Evolutionary conservation across 2,888 invertebrate species (phyloP), one percentile per base, ranked within the genome.

Genomic region (Lasioglossum pauxillum): DNA sequence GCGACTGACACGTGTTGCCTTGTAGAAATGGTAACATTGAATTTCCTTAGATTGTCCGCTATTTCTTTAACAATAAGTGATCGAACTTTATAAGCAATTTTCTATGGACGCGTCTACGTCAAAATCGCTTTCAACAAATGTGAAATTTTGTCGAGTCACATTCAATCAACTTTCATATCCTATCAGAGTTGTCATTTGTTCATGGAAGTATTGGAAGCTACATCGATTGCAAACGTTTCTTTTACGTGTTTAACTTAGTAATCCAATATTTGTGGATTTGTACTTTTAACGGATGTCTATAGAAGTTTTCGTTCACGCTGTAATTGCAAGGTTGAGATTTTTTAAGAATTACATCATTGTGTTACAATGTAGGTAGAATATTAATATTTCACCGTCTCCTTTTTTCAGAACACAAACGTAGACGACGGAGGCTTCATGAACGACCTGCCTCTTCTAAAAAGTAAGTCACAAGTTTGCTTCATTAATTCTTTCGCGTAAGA

Each of bases 381-480:
- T 19, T 44, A 64, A 71, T 27, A 80, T 83, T 57, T 41, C 49
- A 35, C n/a, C 12, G n/a, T 57, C 23, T 60, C 78, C 74, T 75
- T 1, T 73, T 80, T 89, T 82, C 96, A 98, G 97, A 97, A 97
- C 95, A 97, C 97, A 91, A 97, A 97, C 91, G 97, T 98, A 95
- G 98, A 98, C 95, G 98, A 98, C 94, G 98, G 98, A 90, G 98
- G 98, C 77, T 98, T 98, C 95, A 98, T 98, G 97, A 98, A 98
- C 92, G 98, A 98, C 95, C 96, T 98, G 95, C 98, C 98, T 92
- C 96, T 98, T 93, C 96, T 98, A 93, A 98, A 98, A 97, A 98
- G 98, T 98, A 96, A 97, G 98, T 97, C n/a, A 41, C 1, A 7
- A 12, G 27, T 19, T 10, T 38, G 2, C 19, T 64, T 64, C 16